Conservation (phyloP, 92 coral and sea anemone genomes). For the Phenganax subtilis region DNA sequence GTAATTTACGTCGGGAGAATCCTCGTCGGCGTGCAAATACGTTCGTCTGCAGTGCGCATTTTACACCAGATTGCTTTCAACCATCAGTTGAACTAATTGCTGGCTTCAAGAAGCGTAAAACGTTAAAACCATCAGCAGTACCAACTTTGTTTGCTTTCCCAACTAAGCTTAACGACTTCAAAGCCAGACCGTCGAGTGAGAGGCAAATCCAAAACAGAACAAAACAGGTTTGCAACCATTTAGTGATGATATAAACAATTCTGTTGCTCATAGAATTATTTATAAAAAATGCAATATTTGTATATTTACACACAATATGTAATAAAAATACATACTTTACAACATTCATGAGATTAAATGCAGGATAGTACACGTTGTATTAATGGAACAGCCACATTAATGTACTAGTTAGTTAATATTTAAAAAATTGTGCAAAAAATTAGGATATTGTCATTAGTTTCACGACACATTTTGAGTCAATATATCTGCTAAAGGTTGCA, state of each 20-base stretch:
- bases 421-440: neutral
- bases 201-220: slow-evolving; percentile 4
- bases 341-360: too few relatives aligned
- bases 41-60: too few relatives aligned
- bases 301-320: neutral
- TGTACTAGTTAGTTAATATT: neutral
- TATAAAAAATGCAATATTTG: neutral
- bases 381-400: too few relatives aligned
- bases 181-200: slow-evolving; percentile 16
- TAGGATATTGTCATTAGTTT: neutral
- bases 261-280: neutral
- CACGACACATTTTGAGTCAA: too few relatives aligned
- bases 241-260: neutral
- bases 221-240: slow-evolving; percentile 10
- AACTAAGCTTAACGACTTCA: neutral
- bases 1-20: too few relatives aligned
- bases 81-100: neutral
- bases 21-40: too few relatives aligned
- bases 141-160: slow-evolving; percentile 18
- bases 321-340: too few relatives aligned
- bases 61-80: too few relatives aligned
- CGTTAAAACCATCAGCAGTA: slow-evolving; percentile 1
- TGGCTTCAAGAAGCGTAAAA: slow-evolving; percentile 11
- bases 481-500: neutral
- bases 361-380: too few relatives aligned